These are phyloP conservation scores for Salticus scenicus DNA, from an alignment of 2,888 invertebrate species.

Conservation along the genomic window DNA sequence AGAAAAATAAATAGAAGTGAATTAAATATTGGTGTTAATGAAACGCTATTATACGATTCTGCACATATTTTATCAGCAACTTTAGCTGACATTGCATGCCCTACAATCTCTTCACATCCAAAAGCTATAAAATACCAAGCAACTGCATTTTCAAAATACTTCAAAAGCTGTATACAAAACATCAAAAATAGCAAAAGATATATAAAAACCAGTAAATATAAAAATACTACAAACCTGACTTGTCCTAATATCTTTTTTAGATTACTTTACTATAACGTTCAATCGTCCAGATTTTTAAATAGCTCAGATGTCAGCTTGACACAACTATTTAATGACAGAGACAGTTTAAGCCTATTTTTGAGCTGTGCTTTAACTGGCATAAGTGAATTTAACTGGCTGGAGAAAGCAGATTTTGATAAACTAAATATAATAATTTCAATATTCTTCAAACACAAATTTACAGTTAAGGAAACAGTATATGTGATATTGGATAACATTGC, in stretches of 20 bases:
- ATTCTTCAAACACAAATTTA: neutral
- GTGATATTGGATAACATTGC: neutral
- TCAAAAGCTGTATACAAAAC: neutral
- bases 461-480: neutral
- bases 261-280: slow-evolving; percentile 39
- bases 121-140: neutral
- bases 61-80: neutral
- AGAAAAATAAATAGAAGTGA: neutral
- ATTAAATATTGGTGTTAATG: neutral
- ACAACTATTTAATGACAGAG: neutral
- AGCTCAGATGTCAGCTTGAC: neutral
- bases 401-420: neutral
- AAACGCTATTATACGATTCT: neutral
- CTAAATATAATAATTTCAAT: neutral
- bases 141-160: neutral
- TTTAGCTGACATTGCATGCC: neutral
- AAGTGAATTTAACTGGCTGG: neutral
- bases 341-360: neutral
- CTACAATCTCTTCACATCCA: neutral
- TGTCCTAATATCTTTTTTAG: slow-evolving; percentile 33
- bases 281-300: slow-evolving; percentile 47
- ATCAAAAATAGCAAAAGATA: neutral
- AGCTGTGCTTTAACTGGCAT: neutral
- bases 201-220: neutral
- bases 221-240: neutral